A percentile compares a stretch with the other conserved stretches of the same genome.
Conservation (phyloP, 2,888 invertebrate genomes). For the Agonopterix arenella region DNA sequence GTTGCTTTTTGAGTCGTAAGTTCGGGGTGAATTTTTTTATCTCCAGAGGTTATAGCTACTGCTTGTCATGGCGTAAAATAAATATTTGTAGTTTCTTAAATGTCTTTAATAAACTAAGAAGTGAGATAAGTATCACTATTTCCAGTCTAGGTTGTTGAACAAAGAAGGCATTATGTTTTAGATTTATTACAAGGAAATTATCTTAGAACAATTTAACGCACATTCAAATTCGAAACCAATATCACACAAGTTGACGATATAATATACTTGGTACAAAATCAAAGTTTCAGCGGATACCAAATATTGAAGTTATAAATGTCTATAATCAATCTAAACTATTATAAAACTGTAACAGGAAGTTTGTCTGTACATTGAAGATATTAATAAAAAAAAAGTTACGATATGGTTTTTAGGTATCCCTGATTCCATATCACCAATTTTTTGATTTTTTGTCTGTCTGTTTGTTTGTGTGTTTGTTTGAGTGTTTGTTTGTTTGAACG, state of each 20-base stretch:
- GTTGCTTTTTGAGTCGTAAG: conserved; percentile 24
- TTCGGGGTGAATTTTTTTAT: conserved; percentile 18
- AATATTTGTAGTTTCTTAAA: conserved; percentile 3
- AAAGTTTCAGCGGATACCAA: conserved; percentile 4
- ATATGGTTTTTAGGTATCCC: too few relatives aligned
- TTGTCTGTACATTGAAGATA: too few relatives aligned
- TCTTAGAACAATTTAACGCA: conserved; percentile 20
- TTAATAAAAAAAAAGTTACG: too few relatives aligned
- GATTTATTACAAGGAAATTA: conserved; percentile 15
- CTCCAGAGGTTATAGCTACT: conserved; percentile 30
- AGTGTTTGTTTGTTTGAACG: too few relatives aligned
- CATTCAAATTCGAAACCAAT: conserved; percentile 30
- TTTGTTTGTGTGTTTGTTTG: too few relatives aligned
- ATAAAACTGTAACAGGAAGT: too few relatives aligned
- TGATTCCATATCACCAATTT: too few relatives aligned
- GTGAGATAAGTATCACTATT: background rate
- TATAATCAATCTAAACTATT: too few relatives aligned
- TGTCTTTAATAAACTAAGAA: background rate
- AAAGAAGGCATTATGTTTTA: background rate
- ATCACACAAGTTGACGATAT: conserved; percentile 44
- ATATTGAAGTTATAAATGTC: background rate
- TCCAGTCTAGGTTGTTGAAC: too few relatives aligned
- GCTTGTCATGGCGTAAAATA: conserved; percentile 27
- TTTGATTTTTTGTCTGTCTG: too few relatives aligned
- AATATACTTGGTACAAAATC: conserved; percentile 27